Base-by-base conservation (phyloP, 2,888 invertebrate species). In the Dasysyrphus tricinctus region DNA sequence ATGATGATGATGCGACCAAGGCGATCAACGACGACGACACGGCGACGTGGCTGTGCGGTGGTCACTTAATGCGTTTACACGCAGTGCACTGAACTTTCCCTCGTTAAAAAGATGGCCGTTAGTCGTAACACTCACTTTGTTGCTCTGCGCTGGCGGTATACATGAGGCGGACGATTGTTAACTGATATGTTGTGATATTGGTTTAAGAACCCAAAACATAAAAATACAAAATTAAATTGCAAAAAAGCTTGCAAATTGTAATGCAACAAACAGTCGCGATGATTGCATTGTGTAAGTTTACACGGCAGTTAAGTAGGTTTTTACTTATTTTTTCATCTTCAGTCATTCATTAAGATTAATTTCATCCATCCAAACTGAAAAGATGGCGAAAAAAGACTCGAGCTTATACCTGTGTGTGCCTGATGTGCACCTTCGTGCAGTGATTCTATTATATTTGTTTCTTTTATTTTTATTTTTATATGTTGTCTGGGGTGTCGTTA, bases 271-370 rank as follows among this genome's bases (percentile, higher is more conserved):
- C 70, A 76, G 84, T 84, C 57, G 61, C 54, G 61, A 65, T 72
- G 72, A 77, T 77, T 69, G 63, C 76, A 76, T 85, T 80, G 80
- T 73, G 57, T 57, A 16, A 24, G 42, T 61, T 24, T 65, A 63
- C 51, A 56, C 39, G 49, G 39, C 34, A 74, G 57, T 61, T 9
- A 78, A 44, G 47, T 47, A 72, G 72, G 39, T 59, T 51, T 70
- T 54, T 54, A 51, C 24, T 32, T 42, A 42, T 51, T 57, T 65
- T 56, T 44, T 6, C 9, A 44, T 63, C 44, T 74, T 69, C 80
- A 76, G 57, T 78, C 80, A 81, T 85, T 85, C 85, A 85, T 85
- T 85, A 85, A 80, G 85, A 85, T 85, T 85, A 85, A 85, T 85
- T 85, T 85, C 85, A 81, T 73, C 77, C 61, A 67, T 34, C 34